Percentiles rank a stretch among this genome's conserved stretches.
These are phyloP conservation scores for Amiota minor DNA, from an alignment of 2,888 invertebrate genomes.

Conservation along the genomic window DNA sequence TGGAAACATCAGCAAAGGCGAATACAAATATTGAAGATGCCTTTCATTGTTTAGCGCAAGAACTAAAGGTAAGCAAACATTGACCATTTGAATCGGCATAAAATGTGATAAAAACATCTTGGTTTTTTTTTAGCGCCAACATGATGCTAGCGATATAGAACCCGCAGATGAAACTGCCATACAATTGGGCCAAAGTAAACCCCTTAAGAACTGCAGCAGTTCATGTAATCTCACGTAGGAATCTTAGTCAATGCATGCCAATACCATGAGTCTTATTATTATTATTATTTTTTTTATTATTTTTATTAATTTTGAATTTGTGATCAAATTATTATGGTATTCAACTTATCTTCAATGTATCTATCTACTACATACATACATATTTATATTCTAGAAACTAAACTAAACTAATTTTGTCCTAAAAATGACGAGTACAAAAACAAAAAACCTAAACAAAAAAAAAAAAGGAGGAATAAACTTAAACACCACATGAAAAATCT, in stretches of 20 bases:
- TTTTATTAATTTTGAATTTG: slow-evolving; percentile 47
- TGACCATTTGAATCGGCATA: not conserved
- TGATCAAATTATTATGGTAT: slow-evolving; percentile 56
- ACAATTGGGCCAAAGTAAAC: slow-evolving; percentile 81
- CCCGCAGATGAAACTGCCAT: slow-evolving; percentile 79
- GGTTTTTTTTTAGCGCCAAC: slow-evolving; percentile 79
- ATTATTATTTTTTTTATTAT: slow-evolving; percentile 33
- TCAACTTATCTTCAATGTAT: slow-evolving; percentile 44
- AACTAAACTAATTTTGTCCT: no score
- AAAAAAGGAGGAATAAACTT: slow-evolving; percentile 8
- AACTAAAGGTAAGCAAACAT: slow-evolving; percentile 81
- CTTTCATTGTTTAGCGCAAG: slow-evolving; percentile 88
- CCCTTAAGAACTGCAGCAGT: slow-evolving; percentile 79
- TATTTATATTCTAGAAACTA: not conserved
- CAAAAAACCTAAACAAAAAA: slow-evolving; percentile 51
- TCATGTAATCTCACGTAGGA: slow-evolving; percentile 75
- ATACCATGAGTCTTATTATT: not conserved
- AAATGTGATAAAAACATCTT: not conserved
- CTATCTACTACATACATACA: slow-evolving; percentile 32
- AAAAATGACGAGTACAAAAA: slow-evolving; percentile 42
- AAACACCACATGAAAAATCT: slow-evolving; percentile 20
- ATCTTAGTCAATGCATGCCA: not conserved
- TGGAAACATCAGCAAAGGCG: slow-evolving; percentile 93
- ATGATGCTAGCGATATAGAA: slow-evolving; percentile 80
- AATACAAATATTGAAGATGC: slow-evolving; percentile 93